A percentile compares a stretch with the other conserved stretches of the same genome.
These are phyloP conservation scores for Spinibarbus caldwelli DNA, from an alignment of 2,797 vertebrate genomes.

Conservation along the genomic window DNA sequence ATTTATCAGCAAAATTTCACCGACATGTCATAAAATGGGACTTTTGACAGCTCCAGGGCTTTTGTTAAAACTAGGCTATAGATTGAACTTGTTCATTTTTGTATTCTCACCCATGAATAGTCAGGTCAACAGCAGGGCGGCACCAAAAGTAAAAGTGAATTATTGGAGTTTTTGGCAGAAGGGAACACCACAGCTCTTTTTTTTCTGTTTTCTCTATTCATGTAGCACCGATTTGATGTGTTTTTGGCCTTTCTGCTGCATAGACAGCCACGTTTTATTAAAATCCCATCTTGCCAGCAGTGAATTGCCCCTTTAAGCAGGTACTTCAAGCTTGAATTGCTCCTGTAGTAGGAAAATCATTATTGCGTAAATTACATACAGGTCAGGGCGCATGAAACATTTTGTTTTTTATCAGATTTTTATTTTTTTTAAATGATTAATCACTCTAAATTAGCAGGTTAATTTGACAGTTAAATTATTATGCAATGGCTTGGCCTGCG, in stretches of 20 bases:
- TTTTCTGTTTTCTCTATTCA: neutral
- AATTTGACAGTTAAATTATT: too few species aligned
- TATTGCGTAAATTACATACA: neutral
- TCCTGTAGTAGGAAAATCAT: neutral
- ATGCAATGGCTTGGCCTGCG: too few species aligned
- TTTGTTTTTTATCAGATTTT: neutral
- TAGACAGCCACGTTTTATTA: neutral
- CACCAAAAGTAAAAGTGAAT: neutral
- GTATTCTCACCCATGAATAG: neutral
- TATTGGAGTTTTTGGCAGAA: neutral
- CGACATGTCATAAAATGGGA: too few species aligned
- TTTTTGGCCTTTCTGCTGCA: neutral
- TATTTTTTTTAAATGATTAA: neutral
- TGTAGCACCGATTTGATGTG: neutral
- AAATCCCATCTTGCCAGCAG: neutral
- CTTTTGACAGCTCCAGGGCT: neutral
- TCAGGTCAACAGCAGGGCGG: neutral
- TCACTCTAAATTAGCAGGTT: slow-evolving; percentile 13
- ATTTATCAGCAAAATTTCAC: too few species aligned
- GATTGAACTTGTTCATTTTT: neutral
- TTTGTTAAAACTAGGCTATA: neutral
- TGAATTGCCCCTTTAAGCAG: neutral
- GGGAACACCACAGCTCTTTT: neutral
- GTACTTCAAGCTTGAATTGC: neutral
- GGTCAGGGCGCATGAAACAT: neutral